A percentile compares a stretch with the other conserved stretches of the same genome.
These are phyloP conservation scores for Nylanderia fulva DNA, from an alignment of 1,140 invertebrate genomes.

Conservation along the genomic window DNA sequence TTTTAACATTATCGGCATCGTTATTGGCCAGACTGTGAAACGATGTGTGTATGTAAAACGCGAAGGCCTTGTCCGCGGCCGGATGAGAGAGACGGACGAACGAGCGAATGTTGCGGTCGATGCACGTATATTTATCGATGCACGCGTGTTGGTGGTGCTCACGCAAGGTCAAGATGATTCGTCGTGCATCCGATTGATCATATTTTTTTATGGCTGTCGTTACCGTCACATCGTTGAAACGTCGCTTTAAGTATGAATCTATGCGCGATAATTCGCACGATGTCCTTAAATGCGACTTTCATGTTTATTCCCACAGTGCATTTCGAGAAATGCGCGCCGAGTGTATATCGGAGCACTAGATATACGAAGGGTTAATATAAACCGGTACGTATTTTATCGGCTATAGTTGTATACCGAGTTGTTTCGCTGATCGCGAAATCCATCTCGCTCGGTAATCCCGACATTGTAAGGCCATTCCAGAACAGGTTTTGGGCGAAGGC, in stretches of 20 bases:
- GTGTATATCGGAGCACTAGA: background rate
- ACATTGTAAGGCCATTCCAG: conserved; percentile 66
- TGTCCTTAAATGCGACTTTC: conserved; percentile 21
- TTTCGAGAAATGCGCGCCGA: background rate
- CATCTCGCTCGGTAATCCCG: conserved; percentile 65
- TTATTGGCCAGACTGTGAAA: conserved; percentile 47
- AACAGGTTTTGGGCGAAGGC: conserved; percentile 68
- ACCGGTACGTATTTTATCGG: conserved; percentile 35
- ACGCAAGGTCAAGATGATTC: conserved; percentile 63
- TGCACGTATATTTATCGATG: background rate
- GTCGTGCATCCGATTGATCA: conserved; percentile 62
- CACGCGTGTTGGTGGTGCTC: conserved; percentile 23
- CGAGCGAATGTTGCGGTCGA: conserved; percentile 37
- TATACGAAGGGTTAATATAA: conserved; percentile 19
- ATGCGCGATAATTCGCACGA: conserved; percentile 8
- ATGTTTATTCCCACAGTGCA: background rate
- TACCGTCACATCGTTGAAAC: conserved; percentile 46
- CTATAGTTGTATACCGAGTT: conserved; percentile 5
- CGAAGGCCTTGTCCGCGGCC: conserved; percentile 46
- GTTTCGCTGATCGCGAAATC: conserved; percentile 67
- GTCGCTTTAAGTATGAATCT: conserved; percentile 7
- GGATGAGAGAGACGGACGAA: conserved; percentile 27
- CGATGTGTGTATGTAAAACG: conserved; percentile 29
- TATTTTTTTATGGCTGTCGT: conserved; percentile 53
- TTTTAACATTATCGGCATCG: conserved; percentile 9